Conservation (phyloP, 1,140 invertebrate species). For the Anthonomus grandis region DNA sequence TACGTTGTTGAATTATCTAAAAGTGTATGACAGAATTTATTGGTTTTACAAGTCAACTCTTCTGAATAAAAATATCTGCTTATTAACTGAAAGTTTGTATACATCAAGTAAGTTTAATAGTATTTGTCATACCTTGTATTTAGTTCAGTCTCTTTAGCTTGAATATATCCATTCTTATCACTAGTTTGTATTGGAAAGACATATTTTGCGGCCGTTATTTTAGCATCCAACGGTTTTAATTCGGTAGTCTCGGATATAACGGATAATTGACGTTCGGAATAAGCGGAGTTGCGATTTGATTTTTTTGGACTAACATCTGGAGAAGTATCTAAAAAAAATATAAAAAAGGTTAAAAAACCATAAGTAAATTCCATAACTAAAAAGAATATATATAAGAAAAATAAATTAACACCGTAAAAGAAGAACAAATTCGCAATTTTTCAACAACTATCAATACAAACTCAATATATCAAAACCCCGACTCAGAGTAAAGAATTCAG, state of each 20-base stretch:
- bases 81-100: background rate
- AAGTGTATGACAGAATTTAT: no score
- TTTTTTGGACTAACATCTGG: slow-evolving; percentile 56
- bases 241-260: slow-evolving; percentile 56
- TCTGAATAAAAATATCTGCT: background rate
- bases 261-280: slow-evolving; percentile 54
- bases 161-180: slow-evolving; percentile 46
- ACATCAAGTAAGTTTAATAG: no score
- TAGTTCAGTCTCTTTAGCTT: slow-evolving; percentile 37
- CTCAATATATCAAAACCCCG: no score
- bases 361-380: no score
- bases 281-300: slow-evolving; percentile 51
- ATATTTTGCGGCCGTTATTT: slow-evolving; percentile 39
- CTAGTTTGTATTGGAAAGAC: slow-evolving; percentile 38
- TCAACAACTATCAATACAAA: no score
- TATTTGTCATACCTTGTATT: slow-evolving; percentile 23
- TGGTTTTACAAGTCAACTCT: no score
- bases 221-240: slow-evolving; percentile 50
- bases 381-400: no score
- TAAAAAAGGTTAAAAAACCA: no score
- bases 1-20: no score
- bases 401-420: no score
- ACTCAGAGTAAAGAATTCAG: no score
- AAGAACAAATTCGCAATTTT: background rate
- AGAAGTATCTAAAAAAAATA: slow-evolving; percentile 51